Conservation (phyloP, 2,113 vertebrate species). For the Malurus alboscapulatus region DNA sequence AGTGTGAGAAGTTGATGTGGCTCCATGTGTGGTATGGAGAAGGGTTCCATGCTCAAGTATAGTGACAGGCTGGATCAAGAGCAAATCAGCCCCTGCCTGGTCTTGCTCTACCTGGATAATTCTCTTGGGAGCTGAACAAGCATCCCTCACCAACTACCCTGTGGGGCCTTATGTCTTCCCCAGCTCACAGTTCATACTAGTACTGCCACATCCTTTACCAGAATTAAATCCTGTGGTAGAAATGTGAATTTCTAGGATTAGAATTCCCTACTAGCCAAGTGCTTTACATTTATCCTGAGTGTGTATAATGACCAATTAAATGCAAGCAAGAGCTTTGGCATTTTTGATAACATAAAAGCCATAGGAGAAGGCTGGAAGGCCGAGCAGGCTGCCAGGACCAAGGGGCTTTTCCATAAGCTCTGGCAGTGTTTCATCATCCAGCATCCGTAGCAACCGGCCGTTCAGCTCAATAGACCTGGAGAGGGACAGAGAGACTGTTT, state of each 20-base stretch:
- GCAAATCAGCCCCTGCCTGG: neutral
- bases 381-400: constrained; percentile 64
- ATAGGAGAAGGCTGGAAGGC: constrained; percentile 84
- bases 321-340: constrained; percentile 77
- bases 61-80: neutral
- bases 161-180: neutral
- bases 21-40: accelerated
- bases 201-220: neutral
- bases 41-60: neutral
- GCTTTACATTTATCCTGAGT: neutral
- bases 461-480: constrained; percentile 84
- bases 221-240: neutral
- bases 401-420: constrained; percentile 71
- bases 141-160: neutral
- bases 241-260: neutral
- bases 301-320: constrained; percentile 7
- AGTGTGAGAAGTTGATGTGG: neutral
- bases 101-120: neutral
- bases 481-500: neutral
- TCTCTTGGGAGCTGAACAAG: neutral
- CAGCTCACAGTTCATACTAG: neutral
- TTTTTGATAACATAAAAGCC: constrained; percentile 87
- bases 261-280: neutral
- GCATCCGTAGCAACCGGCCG: constrained; percentile 81
- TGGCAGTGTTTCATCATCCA: constrained; percentile 84